These are phyloP conservation scores for Chrysina gloriosa DNA, from an alignment of 2,888 invertebrate species.

Conservation along the genomic window DNA sequence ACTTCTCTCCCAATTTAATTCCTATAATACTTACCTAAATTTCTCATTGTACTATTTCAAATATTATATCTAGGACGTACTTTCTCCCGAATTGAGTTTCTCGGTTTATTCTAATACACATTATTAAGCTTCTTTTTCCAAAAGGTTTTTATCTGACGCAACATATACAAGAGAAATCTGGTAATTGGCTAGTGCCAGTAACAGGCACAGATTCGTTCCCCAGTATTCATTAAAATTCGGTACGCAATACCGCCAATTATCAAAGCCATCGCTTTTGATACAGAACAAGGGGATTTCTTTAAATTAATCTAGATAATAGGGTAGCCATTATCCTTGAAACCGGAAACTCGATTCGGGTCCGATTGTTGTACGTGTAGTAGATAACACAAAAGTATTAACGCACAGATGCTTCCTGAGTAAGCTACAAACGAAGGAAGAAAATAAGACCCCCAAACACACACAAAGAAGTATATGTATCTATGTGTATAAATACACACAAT, in stretches of 20 bases:
- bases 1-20: no score
- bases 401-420: background rate
- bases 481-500: no score
- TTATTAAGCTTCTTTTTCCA: constrained; percentile 4
- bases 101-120: no score
- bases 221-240: constrained; percentile 19
- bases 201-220: constrained; percentile 7
- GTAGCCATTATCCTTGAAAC: background rate
- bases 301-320: constrained; percentile 26
- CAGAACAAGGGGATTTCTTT: constrained; percentile 20
- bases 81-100: no score
- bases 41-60: no score
- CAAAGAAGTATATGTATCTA: no score
- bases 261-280: constrained; percentile 21
- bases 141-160: background rate
- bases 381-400: background rate
- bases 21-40: no score
- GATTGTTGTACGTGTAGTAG: background rate
- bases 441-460: background rate
- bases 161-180: background rate
- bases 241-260: constrained; percentile 13
- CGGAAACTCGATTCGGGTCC: background rate
- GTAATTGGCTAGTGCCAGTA: constrained; percentile 27
- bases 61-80: no score
- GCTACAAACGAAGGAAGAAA: background rate